These are phyloP conservation scores for Neopipo cinnamomea DNA, from an alignment of 2,113 vertebrate species.

Conservation along the genomic window DNA sequence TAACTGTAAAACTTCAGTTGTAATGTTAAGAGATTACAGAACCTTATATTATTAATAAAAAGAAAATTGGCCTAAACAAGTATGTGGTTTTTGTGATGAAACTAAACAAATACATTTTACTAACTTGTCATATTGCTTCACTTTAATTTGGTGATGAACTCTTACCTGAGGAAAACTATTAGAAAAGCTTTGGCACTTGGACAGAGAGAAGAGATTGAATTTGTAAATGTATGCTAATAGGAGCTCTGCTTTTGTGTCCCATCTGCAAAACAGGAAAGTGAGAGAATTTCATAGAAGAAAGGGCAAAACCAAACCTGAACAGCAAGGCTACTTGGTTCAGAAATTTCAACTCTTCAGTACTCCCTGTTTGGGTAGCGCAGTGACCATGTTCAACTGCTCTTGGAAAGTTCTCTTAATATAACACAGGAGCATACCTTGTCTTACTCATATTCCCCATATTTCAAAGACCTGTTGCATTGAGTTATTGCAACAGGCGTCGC, in stretches of 20 bases:
- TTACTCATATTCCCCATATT: neutral
- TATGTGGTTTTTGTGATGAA: conserved; percentile 43
- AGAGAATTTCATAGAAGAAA: neutral
- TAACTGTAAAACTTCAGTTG: conserved; percentile 73
- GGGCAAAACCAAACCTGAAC: neutral
- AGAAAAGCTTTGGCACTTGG: neutral
- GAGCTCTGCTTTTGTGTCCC: neutral
- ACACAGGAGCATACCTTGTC: neutral
- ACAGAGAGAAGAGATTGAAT: neutral
- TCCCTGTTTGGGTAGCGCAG: neutral
- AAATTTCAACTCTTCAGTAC: neutral
- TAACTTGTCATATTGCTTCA: conserved; percentile 2
- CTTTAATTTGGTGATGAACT: neutral
- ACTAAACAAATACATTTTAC: conserved; percentile 22
- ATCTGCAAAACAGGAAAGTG: neutral
- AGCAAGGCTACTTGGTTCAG: neutral
- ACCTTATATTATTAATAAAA: conserved; percentile 76
- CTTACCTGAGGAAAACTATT: neutral
- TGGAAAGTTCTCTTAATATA: neutral
- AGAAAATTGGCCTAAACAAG: conserved; percentile 51
- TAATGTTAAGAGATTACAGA: conserved; percentile 73
- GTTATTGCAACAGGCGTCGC: neutral
- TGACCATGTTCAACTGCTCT: neutral
- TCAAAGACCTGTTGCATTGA: neutral
- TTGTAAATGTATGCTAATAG: neutral